Percentiles rank a stretch among this genome's conserved stretches.
Evolutionary conservation across 2,797 vertebrate species (phyloP).

Genomic region (Adelosebastes latens): DNA sequence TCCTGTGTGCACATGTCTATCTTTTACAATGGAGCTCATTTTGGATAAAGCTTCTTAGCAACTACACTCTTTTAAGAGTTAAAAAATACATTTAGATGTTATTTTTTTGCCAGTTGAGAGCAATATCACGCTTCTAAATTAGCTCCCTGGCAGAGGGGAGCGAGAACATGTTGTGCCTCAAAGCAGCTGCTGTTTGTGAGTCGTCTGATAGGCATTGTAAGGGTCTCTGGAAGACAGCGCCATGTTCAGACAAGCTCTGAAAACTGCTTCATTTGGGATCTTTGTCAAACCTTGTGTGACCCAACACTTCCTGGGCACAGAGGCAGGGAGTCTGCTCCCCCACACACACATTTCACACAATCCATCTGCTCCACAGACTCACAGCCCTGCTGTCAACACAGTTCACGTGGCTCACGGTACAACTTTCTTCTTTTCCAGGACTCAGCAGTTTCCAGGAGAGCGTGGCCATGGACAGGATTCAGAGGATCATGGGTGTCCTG

Average conservation of each 20-base stretch:
- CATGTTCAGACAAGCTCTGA: constrained; percentile 47
- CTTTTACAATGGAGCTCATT: constrained; percentile 24
- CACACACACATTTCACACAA: constrained; percentile 60
- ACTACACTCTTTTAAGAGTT: background rate
- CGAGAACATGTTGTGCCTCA: constrained; percentile 42
- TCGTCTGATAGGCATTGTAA: constrained; percentile 26
- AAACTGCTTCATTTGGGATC: constrained; percentile 60
- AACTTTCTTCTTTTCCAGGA: constrained; percentile 77
- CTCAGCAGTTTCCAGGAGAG: constrained; percentile 89
- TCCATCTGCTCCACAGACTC: constrained; percentile 77
- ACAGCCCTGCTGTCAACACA: constrained; percentile 62
- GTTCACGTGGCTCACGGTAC: constrained; percentile 52
- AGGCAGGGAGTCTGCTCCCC: constrained; percentile 67
- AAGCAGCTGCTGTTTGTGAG: constrained; percentile 43
- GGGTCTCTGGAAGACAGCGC: constrained; percentile 17
- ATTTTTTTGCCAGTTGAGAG: background rate
- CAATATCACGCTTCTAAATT: constrained; percentile 25
- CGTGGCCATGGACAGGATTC: constrained; percentile 87
- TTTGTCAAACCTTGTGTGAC: constrained; percentile 70
- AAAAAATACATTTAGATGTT: background rate
- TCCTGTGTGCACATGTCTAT: constrained; percentile 20
- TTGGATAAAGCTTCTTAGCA: constrained; percentile 16
- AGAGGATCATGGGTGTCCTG: constrained; percentile 88
- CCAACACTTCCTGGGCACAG: constrained; percentile 72
- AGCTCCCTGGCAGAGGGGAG: constrained; percentile 21